phyloP scores from a whole-genome alignment of 2,113 vertebrate species.

The Lepidothrix coronata region DNA sequence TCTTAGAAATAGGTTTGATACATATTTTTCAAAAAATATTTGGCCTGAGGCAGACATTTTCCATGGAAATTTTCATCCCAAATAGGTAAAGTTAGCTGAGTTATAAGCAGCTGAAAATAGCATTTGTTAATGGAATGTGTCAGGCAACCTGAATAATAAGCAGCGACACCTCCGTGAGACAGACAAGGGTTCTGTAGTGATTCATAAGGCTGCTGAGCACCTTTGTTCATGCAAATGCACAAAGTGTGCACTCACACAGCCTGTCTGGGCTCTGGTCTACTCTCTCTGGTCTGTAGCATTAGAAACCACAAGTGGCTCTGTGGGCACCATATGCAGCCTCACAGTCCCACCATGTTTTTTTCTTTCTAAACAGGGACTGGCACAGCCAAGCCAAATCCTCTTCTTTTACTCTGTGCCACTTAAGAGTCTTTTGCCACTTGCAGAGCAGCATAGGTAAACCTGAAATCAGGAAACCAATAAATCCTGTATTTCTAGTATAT shows the following conservation, averaged over 20 bases:
- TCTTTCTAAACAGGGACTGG: neutral
- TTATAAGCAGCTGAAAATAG: slow-evolving; percentile 9
- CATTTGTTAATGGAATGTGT: neutral
- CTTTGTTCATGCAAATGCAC: neutral
- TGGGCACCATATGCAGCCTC: accelerated
- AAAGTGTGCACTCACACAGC: neutral
- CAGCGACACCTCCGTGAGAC: neutral
- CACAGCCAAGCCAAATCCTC: neutral
- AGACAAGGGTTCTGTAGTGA: neutral
- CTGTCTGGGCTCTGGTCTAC: neutral
- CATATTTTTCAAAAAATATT: neutral
- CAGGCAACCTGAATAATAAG: slow-evolving; percentile 4
- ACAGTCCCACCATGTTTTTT: accelerated
- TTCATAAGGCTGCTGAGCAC: neutral
- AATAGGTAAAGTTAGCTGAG: neutral
- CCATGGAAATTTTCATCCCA: neutral
- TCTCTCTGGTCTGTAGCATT: neutral
- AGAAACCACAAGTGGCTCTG: neutral
- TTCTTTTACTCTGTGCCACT: neutral
- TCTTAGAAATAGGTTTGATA: slow-evolving; percentile 3
- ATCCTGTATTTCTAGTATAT: neutral
- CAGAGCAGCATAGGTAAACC: neutral
- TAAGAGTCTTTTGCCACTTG: neutral
- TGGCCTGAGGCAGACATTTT: neutral
- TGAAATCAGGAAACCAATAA: neutral